Evolutionary conservation across 1,140 invertebrate genomes (phyloP).

Genomic region (Lepidotrigona ventralis): DNA sequence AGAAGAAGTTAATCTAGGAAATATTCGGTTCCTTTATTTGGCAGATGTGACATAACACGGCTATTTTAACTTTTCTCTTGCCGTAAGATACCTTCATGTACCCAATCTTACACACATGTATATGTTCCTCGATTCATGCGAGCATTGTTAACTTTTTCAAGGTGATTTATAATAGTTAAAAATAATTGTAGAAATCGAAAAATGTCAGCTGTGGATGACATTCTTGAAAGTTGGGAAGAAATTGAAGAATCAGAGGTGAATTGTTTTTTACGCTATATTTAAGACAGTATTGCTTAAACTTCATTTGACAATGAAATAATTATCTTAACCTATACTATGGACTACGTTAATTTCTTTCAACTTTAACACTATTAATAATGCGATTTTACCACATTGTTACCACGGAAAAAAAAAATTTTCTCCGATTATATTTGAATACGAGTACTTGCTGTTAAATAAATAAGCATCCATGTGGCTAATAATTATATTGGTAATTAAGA

Average conservation of each 20-base stretch:
- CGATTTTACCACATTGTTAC: not conserved
- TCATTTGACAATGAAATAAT: constrained; percentile 9
- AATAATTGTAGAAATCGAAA: constrained; percentile 34
- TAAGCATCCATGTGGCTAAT: constrained; percentile 25
- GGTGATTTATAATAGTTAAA: constrained; percentile 16
- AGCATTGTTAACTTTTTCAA: constrained; percentile 35
- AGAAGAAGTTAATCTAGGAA: constrained; percentile 11
- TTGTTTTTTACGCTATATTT: constrained; percentile 9
- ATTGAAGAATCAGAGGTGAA: constrained; percentile 87
- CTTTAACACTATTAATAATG: not conserved
- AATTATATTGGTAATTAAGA: constrained; percentile 4
- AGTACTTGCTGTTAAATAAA: constrained; percentile 5
- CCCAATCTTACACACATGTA: not conserved
- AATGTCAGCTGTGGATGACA: constrained; percentile 82
- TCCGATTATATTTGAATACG: not conserved
- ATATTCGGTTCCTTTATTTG: constrained; percentile 22
- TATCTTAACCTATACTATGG: constrained; percentile 48
- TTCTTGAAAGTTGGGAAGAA: constrained; percentile 91
- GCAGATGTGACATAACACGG: constrained; percentile 22
- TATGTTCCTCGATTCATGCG: constrained; percentile 32
- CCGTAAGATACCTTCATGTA: not conserved
- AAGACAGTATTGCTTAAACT: constrained; percentile 1
- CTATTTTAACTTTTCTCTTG: constrained; percentile 22
- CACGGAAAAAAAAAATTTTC: not conserved
- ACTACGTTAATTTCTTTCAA: constrained; percentile 25